Evolutionary conservation across 1,140 invertebrate genomes (phyloP), one percentile per base, ranked within the genome.

Genomic region (Belonocnema kinseyi): DNA sequence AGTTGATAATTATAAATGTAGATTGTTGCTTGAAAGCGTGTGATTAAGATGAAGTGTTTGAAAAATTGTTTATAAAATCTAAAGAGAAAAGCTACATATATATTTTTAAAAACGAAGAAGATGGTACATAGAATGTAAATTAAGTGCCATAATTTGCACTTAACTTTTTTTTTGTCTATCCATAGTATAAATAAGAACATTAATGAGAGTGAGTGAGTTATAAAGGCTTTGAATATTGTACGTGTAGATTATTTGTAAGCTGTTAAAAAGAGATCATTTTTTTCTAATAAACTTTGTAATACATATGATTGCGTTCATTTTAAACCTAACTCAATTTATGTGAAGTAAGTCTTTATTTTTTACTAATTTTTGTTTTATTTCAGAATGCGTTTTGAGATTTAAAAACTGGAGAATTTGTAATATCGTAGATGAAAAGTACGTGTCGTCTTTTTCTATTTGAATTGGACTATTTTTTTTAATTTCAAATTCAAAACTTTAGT

Each of bases 61-160:
- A 46, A 10, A 11, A 46, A 46, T 46, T 46, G 40, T 46, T 46
- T 46, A 46, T 46, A 46, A 46, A 46, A 6, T 66, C 4, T 66
- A 12, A 26, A 66, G 40, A 40, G 26, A 66, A 66, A 66, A 33
- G 40, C 33, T 46, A 66, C 46, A 66, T 26, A 26, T 26, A n/a
- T n/a, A n/a, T 66, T 66, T 66, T 66, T 33, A 40, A 66, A 33
- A 66, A 46, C 40, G 16, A n/a, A 66, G 61, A n/a, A 66, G 16
- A 40, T 16, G 16, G n/a, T 16, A 33, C 33, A n/a, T n/a, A n/a
- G n/a, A 10, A 7, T 66, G 40, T 40, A 40, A 40, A 66, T 66
- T 66, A 66, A 66, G 61, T 66, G 61, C 61, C 61, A 46, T 66
- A 33, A 66, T 66, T n/a, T 66, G 33, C 61, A 66, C 61, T 66